A percentile compares a stretch with the other conserved stretches of the same genome.
These are phyloP conservation scores for Hofmannophila pseudospretella DNA, from an alignment of 2,888 invertebrate species.

Conservation along the genomic window DNA sequence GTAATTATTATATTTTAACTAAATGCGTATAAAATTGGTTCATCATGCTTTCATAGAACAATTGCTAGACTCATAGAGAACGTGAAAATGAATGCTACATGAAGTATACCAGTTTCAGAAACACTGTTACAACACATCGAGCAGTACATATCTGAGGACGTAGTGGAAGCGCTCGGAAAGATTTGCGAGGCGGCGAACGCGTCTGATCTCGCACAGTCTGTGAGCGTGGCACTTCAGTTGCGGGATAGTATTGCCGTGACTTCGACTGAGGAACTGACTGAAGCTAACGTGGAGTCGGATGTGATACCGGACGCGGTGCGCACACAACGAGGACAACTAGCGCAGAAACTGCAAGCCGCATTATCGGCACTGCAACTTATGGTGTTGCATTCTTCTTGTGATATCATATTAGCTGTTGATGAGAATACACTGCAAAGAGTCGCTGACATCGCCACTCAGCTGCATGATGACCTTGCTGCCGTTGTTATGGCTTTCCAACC, in stretches of 20 bases:
- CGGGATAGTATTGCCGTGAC: conserved; percentile 8
- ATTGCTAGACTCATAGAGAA: no score
- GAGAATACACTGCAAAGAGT: not conserved
- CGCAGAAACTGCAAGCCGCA: not conserved
- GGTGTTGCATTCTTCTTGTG: not conserved
- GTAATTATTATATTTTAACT: no score
- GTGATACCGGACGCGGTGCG: not conserved
- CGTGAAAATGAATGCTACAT: conserved; percentile 1
- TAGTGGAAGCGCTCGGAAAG: conserved; percentile 6
- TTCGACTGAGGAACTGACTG: no score
- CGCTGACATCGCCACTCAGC: not conserved
- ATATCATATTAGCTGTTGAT: not conserved
- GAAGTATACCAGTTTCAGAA: conserved; percentile 12
- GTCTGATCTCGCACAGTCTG: conserved; percentile 11
- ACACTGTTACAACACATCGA: conserved; percentile 14
- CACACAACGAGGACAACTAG: not conserved
- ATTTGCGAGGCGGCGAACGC: conserved; percentile 4
- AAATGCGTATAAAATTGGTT: no score
- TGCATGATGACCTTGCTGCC: not conserved
- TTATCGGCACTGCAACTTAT: not conserved
- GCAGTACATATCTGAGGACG: conserved; percentile 9
- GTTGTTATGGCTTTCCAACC: not conserved
- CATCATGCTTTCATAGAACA: no score
- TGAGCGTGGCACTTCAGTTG: conserved; percentile 12
- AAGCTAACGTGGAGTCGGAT: not conserved